Evolutionary conservation across 2,888 invertebrate genomes (phyloP), one percentile per base, ranked within the genome.

Genomic region (Clunio marinus): DNA sequence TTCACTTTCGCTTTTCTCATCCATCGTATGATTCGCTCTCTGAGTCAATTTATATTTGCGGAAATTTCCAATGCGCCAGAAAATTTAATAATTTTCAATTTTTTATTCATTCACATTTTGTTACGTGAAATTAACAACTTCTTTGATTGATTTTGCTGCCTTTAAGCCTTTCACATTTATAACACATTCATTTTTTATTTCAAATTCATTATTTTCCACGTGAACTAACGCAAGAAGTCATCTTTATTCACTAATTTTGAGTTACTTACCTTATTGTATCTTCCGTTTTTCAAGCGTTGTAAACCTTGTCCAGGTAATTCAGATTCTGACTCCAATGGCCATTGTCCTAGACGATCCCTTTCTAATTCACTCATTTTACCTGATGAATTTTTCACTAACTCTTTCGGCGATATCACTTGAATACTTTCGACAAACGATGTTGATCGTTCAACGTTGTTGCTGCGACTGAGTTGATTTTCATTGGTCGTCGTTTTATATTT

Each of bases 191-290:
- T n/a, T n/a, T n/a, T n/a, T n/a, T n/a, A n/a, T n/a, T n/a, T n/a
- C n/a, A n/a, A n/a, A n/a, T n/a, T n/a, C n/a, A n/a, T n/a, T n/a
- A n/a, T n/a, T n/a, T n/a, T n/a, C n/a, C n/a, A n/a, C n/a, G n/a
- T n/a, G n/a, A n/a, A n/a, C n/a, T n/a, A n/a, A n/a, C n/a, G n/a
- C n/a, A n/a, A n/a, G n/a, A n/a, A n/a, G n/a, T n/a, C n/a, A n/a
- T n/a, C n/a, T n/a, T n/a, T n/a, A n/a, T n/a, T n/a, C n/a, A n/a
- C n/a, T n/a, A n/a, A n/a, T 35, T 35, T 10, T 8, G 7, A 35
- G 10, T 35, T 35, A 72, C 77, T 72, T 72, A 79, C 79, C 78
- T 79, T 79, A 70, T 75, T 76, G 69, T 72, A 78, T 68, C 76
- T 76, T 68, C 76, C 76, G 67, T 73, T 72, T 4, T 71, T 58